Base-by-base conservation (phyloP, 2,113 vertebrate species). In the Ursus arctos region DNA sequence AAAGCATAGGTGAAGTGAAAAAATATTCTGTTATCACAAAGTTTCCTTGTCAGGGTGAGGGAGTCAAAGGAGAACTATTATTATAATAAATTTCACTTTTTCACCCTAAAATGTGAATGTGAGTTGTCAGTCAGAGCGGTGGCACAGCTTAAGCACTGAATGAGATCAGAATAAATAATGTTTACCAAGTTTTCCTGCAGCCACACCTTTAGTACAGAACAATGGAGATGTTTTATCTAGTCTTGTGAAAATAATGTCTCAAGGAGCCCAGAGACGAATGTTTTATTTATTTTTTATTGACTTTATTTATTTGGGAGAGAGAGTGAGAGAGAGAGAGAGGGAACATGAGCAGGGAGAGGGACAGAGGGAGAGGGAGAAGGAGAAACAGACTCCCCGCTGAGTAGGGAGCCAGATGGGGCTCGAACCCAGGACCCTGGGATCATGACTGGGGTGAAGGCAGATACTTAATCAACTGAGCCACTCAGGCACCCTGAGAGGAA, bases 111-210 rank as follows among this genome's bases (percentile, higher is more conserved):
- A 18, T 59, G 18, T 47, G 14, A 87, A 51, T 76, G 49, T 0
- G 6, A 93, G 33, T 77, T 94, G n/a, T 55, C 31, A 33, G 4
- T 51, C 40, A 79, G 31, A 93, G 40, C 12, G 49, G 22, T 40
- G 12, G 33, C n/a, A 49, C 19, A 87, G 79, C 24, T 43, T 36
- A 51, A 51, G 74, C 28, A 69, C 33, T 65, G 55, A 65, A 33
- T 51, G 57, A 91, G 74, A 67, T 90, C 87, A 96, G 47, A 87
- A 61, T 84, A 88, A 43, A 72, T 65, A 67, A 79, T 71, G 36
- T 43, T 59, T 49, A 63, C 4, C 36, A 63, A 24, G 12, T 80
- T 95, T 94, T 59, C 80, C 53, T 40, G 0, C 2, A 85, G 18
- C 21, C 51, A 84, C 5, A 65, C 28, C n/a, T 91, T 57, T 40